Percentiles rank a stretch among this genome's conserved stretches.
Evolutionary conservation across 2,113 vertebrate genomes (phyloP).

Genomic region (Formicarius rufipectus): DNA sequence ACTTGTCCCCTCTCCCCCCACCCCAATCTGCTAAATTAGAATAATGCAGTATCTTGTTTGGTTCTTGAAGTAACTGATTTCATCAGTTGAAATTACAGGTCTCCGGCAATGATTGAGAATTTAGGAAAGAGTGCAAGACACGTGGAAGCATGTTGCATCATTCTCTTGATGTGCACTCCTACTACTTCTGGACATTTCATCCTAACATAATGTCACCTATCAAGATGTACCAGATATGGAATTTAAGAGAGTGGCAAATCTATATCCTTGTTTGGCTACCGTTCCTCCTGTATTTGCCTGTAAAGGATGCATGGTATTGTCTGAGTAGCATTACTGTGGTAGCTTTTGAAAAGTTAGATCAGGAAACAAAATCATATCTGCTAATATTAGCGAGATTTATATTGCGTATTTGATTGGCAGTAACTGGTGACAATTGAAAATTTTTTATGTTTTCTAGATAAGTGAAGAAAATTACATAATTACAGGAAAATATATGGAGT

Average conservation of each 20-base stretch:
- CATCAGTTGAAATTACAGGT: neutral
- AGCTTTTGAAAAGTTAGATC: neutral
- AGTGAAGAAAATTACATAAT: neutral
- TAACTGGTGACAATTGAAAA: neutral
- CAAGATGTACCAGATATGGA: neutral
- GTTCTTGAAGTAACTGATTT: neutral
- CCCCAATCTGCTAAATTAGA: neutral
- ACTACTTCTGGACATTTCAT: neutral
- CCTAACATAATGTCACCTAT: neutral
- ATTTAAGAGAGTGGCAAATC: neutral
- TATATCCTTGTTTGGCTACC: neutral
- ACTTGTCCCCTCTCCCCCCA: rapidly evolving
- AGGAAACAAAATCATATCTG: neutral
- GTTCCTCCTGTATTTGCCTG: neutral
- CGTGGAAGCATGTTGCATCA: neutral
- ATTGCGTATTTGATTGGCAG: neutral
- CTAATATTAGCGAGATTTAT: neutral
- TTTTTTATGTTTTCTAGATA: neutral
- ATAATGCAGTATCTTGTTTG: neutral
- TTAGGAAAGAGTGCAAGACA: neutral
- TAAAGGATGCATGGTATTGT: neutral
- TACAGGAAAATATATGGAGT: neutral
- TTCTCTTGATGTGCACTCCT: neutral
- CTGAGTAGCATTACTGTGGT: neutral
- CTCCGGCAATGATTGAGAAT: neutral